Conservation (phyloP, 2,888 invertebrate species). For the Euphydryas editha region DNA sequence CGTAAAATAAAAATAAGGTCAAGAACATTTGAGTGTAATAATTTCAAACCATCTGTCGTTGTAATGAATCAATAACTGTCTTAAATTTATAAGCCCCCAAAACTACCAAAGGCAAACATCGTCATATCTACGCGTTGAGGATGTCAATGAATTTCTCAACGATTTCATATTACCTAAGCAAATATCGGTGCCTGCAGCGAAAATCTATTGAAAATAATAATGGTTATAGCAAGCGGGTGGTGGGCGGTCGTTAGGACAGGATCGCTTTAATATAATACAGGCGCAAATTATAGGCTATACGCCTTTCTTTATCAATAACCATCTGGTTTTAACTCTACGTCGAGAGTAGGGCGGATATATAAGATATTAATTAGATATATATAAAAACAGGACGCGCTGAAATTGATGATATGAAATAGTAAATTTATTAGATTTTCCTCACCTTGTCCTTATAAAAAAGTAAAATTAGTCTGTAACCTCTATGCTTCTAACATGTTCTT, state of each 20-base stretch:
- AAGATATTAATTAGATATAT: too few relatives aligned
- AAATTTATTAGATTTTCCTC: neutral
- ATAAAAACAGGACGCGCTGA: neutral
- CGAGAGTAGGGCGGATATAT: slow-evolving; percentile 13
- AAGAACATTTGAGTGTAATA: slow-evolving; percentile 5
- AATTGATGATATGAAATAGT: neutral
- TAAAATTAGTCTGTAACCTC: neutral
- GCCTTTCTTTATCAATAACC: slow-evolving; percentile 40
- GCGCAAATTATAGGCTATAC: slow-evolving; percentile 40
- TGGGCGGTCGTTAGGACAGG: slow-evolving; percentile 39
- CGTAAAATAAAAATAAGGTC: neutral
- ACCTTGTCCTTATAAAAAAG: neutral
- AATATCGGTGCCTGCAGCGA: slow-evolving; percentile 29
- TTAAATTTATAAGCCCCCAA: neutral
- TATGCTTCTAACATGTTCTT: neutral
- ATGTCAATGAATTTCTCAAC: slow-evolving; percentile 15
- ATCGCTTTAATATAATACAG: slow-evolving; percentile 37
- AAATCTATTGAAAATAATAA: slow-evolving; percentile 37
- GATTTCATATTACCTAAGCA: slow-evolving; percentile 16
- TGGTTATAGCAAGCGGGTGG: slow-evolving; percentile 36
- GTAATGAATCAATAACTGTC: neutral
- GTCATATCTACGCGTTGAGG: neutral
- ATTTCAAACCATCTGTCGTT: neutral
- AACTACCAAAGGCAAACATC: neutral
- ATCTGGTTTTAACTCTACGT: slow-evolving; percentile 30